Percentiles rank a stretch among this genome's conserved stretches.
Conservation (phyloP, 92 coral and sea anemone genomes). For the Porites rus region DNA sequence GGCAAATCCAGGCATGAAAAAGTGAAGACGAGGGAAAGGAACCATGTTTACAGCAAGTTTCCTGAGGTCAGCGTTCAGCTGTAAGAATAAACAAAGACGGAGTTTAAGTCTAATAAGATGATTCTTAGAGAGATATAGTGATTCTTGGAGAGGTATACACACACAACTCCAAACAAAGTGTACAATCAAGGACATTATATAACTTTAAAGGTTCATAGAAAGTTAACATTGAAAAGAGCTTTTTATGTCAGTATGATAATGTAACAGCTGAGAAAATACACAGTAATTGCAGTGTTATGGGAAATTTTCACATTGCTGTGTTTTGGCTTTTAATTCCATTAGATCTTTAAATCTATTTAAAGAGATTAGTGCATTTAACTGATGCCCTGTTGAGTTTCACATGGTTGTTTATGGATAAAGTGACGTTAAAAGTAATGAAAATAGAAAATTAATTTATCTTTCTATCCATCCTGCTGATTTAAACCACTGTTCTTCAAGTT, state of each 20-base stretch:
- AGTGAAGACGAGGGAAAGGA: constrained; percentile 97
- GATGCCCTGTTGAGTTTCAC: background rate
- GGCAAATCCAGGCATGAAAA: constrained; percentile 97
- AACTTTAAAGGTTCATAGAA: too few species aligned
- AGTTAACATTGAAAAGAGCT: too few species aligned
- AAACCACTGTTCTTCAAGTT: too few species aligned
- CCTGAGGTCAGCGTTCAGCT: constrained; percentile 91
- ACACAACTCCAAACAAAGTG: background rate
- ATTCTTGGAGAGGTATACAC: background rate
- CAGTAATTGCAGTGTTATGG: too few species aligned
- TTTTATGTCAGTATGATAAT: too few species aligned
- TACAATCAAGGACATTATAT: too few species aligned
- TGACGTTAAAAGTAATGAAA: too few species aligned
- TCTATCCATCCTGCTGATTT: background rate
- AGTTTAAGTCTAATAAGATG: background rate
- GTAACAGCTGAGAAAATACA: too few species aligned
- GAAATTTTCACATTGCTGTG: too few species aligned
- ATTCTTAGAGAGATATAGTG: background rate
- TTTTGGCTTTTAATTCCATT: too few species aligned
- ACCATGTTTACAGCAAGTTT: constrained; percentile 96
- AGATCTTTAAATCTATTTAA: too few species aligned
- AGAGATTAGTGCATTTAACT: background rate
- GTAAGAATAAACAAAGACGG: background rate
- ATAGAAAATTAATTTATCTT: background rate
- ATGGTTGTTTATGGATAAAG: background rate